A percentile compares a stretch with the other conserved stretches of the same genome.
These are phyloP conservation scores for Micropoecilia bifurca DNA, from an alignment of 2,797 vertebrate species.

Conservation along the genomic window DNA sequence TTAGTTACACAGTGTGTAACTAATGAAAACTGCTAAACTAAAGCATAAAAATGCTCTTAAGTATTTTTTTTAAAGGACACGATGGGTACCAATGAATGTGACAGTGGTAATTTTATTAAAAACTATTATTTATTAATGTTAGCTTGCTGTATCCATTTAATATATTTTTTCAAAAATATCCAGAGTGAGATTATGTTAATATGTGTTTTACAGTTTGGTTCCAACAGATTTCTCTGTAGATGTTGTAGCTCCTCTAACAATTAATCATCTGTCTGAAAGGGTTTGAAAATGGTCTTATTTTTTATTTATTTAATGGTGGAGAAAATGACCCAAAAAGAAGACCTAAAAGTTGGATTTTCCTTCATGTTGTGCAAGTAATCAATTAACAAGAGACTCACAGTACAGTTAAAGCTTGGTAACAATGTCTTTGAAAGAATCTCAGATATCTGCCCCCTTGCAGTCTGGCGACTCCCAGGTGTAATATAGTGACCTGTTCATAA, in stretches of 20 bases:
- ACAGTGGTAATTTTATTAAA: background rate
- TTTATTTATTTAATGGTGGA: background rate
- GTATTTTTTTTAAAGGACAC: background rate
- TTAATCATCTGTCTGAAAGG: background rate
- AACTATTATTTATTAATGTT: background rate
- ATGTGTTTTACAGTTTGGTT: background rate
- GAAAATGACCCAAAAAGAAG: background rate
- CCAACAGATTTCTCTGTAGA: background rate
- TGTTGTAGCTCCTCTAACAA: background rate
- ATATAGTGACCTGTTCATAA: conserved; percentile 76
- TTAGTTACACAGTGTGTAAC: too few relatives aligned
- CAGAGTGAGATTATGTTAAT: background rate
- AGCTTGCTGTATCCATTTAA: background rate
- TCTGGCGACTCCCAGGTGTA: conserved; percentile 57
- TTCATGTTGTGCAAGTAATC: background rate
- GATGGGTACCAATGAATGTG: background rate
- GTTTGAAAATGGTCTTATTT: background rate
- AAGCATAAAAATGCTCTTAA: background rate
- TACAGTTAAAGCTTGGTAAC: conserved; percentile 75
- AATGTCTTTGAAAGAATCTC: conserved; percentile 80
- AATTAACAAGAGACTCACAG: conserved; percentile 65
- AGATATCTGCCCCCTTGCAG: conserved; percentile 48
- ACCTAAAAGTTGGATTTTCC: background rate
- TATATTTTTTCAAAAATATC: background rate
- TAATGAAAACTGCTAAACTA: too few relatives aligned